Percentiles rank a stretch among this genome's conserved stretches.
Evolutionary conservation across 1,140 invertebrate species (phyloP).

Genomic region (Archegozetes longisetosus): DNA sequence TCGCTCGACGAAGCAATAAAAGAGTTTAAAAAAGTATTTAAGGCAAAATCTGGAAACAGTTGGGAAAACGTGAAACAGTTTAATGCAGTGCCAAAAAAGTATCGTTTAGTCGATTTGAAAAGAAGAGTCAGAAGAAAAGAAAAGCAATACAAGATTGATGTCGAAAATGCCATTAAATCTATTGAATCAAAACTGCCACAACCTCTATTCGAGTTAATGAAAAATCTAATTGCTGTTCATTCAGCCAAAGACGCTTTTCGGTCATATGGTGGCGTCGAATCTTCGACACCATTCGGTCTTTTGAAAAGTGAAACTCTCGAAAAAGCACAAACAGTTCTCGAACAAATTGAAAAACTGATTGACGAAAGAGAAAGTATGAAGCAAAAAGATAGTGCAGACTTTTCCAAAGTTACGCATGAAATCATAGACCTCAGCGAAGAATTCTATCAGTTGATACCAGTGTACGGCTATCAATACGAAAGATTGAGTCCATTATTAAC

Average conservation of each 20-base stretch:
- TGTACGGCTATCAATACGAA: conserved; percentile 30
- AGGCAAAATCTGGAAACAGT: conserved; percentile 35
- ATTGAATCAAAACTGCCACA: background rate
- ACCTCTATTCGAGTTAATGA: background rate
- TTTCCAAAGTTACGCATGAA: conserved; percentile 16
- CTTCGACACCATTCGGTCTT: background rate
- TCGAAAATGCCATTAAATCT: background rate
- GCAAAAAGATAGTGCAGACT: background rate
- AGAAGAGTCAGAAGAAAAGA: background rate
- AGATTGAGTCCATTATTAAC: conserved; percentile 28
- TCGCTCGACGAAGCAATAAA: conserved; percentile 31
- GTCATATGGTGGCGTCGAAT: background rate
- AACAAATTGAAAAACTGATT: background rate
- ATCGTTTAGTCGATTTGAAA: background rate
- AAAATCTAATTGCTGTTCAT: background rate
- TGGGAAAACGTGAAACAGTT: conserved; percentile 32
- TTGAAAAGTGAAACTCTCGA: background rate
- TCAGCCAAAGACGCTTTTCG: background rate
- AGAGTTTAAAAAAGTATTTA: conserved; percentile 38
- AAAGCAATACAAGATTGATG: background rate
- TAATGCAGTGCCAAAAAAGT: background rate
- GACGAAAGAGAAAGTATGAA: background rate
- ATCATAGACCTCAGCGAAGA: conserved; percentile 32
- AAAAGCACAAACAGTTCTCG: background rate
- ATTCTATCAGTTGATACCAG: conserved; percentile 33